Percentiles rank a stretch among this genome's conserved stretches.
Conservation (phyloP, 2,888 invertebrate genomes). For the Xestia c-nigrum region DNA sequence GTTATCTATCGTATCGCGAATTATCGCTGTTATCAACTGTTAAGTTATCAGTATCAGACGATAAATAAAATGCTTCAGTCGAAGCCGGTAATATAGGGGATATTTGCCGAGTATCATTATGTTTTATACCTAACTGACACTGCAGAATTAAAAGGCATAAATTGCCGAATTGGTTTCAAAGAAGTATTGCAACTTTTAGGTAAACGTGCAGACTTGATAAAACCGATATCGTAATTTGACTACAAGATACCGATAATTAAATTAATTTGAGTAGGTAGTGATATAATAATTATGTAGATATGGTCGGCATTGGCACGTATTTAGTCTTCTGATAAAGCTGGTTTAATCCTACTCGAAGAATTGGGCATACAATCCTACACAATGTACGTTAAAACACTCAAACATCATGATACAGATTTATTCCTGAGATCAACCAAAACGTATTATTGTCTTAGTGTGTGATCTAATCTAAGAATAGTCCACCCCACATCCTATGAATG, state of each 20-base stretch:
- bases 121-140: slow-evolving; percentile 17
- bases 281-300: slow-evolving; percentile 40
- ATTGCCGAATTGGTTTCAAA: background rate
- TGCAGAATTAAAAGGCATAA: slow-evolving; percentile 18
- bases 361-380: slow-evolving; percentile 5
- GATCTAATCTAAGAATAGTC: slow-evolving; percentile 49
- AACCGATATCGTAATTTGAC: slow-evolving; percentile 11
- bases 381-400: slow-evolving; percentile 19
- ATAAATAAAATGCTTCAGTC: slow-evolving; percentile 55
- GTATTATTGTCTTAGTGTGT: slow-evolving; percentile 25
- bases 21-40: slow-evolving; percentile 62
- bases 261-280: slow-evolving; percentile 28
- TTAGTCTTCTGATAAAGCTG: background rate
- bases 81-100: slow-evolving; percentile 37
- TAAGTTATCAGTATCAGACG: slow-evolving; percentile 57
- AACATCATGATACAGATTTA: background rate
- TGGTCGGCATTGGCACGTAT: background rate
- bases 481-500: slow-evolving; percentile 54
- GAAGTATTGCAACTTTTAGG: background rate
- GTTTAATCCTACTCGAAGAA: background rate
- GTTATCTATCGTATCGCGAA: slow-evolving; percentile 51
- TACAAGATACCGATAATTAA: slow-evolving; percentile 9
- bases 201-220: slow-evolving; percentile 19
- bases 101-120: slow-evolving; percentile 22
- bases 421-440: slow-evolving; percentile 19